phyloP scores from a whole-genome alignment of 1,140 invertebrate genomes.

The Aphis craccivora region DNA sequence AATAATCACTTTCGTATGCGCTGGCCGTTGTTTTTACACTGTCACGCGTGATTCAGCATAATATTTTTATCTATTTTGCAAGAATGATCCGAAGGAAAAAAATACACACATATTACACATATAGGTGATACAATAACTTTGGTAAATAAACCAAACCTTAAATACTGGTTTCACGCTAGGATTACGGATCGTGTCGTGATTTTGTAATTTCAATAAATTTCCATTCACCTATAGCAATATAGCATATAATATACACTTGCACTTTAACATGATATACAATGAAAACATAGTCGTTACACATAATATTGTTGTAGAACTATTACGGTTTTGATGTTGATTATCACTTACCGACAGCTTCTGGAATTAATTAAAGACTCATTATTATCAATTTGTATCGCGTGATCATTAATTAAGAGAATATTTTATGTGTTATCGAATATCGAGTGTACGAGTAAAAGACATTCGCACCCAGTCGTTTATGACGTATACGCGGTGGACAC shows the following conservation, averaged over 20 bases:
- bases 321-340: not conserved
- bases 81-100: not conserved
- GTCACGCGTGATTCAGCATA: slow-evolving; percentile 40
- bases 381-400: not conserved
- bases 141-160: not conserved
- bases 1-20: slow-evolving; percentile 4
- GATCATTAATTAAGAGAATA: too few species aligned
- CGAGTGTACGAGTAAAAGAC: not conserved
- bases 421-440: not conserved
- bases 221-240: not conserved
- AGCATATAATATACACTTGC: not conserved
- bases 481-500: not conserved
- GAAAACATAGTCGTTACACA: not conserved
- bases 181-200: slow-evolving; percentile 10
- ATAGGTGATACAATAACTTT: not conserved
- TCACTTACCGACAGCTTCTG: not conserved
- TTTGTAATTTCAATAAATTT: slow-evolving; percentile 39
- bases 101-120: not conserved
- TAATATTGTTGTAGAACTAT: not conserved
- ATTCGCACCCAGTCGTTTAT: not conserved
- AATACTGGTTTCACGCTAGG: slow-evolving; percentile 13
- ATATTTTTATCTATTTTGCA: slow-evolving; percentile 16
- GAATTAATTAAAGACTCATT: not conserved
- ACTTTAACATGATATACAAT: not conserved
- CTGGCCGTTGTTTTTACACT: not conserved